Conservation (phyloP, 2,113 vertebrate species). For the Zosterops borbonicus region DNA sequence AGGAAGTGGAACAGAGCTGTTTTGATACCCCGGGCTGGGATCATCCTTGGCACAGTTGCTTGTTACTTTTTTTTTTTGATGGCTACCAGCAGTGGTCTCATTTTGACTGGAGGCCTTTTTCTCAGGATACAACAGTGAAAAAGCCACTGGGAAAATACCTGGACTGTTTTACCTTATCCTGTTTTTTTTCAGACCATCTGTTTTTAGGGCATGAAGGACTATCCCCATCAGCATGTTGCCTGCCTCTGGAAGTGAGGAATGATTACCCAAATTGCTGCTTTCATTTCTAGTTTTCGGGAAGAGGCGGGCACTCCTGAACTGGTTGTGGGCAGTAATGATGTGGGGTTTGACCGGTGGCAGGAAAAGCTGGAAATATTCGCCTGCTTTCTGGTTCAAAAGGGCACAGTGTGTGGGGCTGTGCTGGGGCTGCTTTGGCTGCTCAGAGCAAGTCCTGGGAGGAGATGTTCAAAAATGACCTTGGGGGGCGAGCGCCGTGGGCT, state of each 20-base stretch:
- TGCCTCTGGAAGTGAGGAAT: not conserved
- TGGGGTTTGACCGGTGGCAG: not conserved
- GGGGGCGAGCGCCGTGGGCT: fast-evolving
- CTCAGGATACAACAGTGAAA: not conserved
- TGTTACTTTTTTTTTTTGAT: not conserved
- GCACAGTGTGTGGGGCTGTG: fast-evolving
- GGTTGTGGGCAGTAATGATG: not conserved
- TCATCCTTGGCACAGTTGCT: not conserved
- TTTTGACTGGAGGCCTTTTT: not conserved
- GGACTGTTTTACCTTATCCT: not conserved
- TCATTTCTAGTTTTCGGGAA: not conserved
- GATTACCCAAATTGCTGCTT: not conserved
- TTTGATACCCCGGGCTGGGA: not conserved
- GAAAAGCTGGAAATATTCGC: not conserved
- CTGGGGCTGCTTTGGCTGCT: not conserved
- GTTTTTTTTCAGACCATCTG: not conserved
- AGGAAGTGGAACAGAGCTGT: not conserved
- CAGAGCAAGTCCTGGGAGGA: not conserved
- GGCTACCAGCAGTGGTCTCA: not conserved
- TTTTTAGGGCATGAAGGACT: not conserved
- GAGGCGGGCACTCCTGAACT: not conserved
- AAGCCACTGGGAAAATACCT: not conserved
- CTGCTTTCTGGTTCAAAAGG: not conserved
- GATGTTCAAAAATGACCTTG: not conserved
- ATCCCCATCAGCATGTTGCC: not conserved